Evolutionary conservation across 2,888 invertebrate species (phyloP), one percentile per base, ranked within the genome.

Genomic region (Noctua janthe): DNA sequence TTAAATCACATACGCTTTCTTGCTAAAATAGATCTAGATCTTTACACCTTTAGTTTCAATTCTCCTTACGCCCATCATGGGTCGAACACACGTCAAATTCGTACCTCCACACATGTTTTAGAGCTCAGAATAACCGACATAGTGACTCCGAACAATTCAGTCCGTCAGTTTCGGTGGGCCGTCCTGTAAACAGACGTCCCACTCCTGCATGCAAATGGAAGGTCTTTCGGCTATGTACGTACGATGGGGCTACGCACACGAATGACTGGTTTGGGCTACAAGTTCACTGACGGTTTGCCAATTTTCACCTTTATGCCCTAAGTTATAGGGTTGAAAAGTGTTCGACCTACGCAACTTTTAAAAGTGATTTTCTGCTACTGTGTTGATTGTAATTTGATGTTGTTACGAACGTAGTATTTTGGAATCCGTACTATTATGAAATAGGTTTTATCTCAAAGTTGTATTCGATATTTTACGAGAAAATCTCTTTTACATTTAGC

Each of bases 191-290:
- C 67, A 76, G 54, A 74, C 62, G 29, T 66, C 47, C n/a, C 49
- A 56, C 66, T 80, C 71, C 7, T 76, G 66, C 47, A 74, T 74
- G 76, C 71, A 81, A 85, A 84, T 85, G 62, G 81, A 74, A 72
- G 71, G 71, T 67, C 54, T 67, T 49, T 49, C 49, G 35, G 39
- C 67, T 74, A 17, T 47, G 10, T 62, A 49, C 29, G 29, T 29
- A 29, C 62, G 17, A 71, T n/a, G n/a, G 62, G 23, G 35, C 49
- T 15, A 75, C 67, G 56, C 54, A 69, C 49, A 72, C 71, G 54
- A 29, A 66, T 43, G 13, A 15, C 20, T 20, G 29, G 35, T 13
- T 71, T 29, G 8, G 49, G 49, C 62, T 54, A 1, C 2, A 7
- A 54, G 7, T 54, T 20, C 7, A 54, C 51, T 51, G 51, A 51